Evolutionary conservation across 2,888 invertebrate species (phyloP), one percentile per base, ranked within the genome.

Genomic region (Nematopogon swammerdamellus): DNA sequence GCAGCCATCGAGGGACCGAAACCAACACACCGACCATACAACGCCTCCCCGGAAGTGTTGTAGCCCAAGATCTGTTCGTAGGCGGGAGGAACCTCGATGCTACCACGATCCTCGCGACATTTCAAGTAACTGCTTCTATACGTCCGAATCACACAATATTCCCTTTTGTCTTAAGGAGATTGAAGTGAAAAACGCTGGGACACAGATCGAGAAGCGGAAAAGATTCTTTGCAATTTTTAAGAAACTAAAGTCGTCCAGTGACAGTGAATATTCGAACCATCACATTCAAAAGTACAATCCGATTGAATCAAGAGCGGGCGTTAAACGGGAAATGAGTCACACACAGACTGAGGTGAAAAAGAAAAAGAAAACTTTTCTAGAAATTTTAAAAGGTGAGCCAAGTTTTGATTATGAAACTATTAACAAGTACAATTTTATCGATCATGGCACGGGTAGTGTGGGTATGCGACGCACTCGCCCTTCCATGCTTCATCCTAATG

Each of bases 161-260:
- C 74, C 74, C 2, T 54, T 76, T 1, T 75, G 75, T 52, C 56
- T 77, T 1, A 74, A 71, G 55, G 75, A 77, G 57, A 64, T 77
- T 46, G 77, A 77, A 65, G 73, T 77, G 1, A 75, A 71, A 56
- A 77, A 70, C 54, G 69, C 63, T 42, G 72, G 64, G 3, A 74
- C 72, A 1, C 77, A 79, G 52, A 76, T 75, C 57, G 72, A 72
- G 20, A 66, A 65, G 10, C 4, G 36, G 73, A 70, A 44, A 49
- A 18, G 14, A 10, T 5, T 49, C 11, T 49, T 49, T 44, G n/a
- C 17, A 14, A 29, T 18, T 20, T 44, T 49, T 42, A 18, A 17
- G 36, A 48, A 43, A 48, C 19, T 36, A 3, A 36, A 36, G 36
- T 3, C 3, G 3, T 4, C 11, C 8, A 36, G 11, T 3, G 36